Evolutionary conservation across 2,888 invertebrate species (phyloP).

Genomic region (Oegoconia quadripuncta): DNA sequence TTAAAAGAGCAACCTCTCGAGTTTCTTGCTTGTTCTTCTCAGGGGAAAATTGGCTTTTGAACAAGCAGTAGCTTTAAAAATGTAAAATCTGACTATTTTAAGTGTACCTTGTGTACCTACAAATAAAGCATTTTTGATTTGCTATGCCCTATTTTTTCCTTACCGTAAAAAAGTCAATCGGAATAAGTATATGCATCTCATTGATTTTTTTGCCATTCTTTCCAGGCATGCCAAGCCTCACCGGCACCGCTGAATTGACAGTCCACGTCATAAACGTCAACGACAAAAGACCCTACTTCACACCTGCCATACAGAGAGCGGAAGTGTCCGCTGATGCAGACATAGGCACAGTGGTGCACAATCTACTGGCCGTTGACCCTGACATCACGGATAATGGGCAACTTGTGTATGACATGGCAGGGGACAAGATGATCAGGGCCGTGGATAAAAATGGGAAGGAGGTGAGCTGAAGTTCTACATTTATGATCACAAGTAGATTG

Average conservation of each 20-base stretch:
- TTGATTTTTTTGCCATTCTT: too few species aligned
- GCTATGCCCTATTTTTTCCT: too few species aligned
- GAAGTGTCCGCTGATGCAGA: slow-evolving; percentile 90
- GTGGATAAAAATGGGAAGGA: slow-evolving; percentile 91
- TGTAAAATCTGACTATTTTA: too few species aligned
- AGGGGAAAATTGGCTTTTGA: too few species aligned
- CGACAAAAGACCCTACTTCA: slow-evolving; percentile 91
- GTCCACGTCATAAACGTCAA: slow-evolving; percentile 91
- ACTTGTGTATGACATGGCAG: slow-evolving; percentile 81
- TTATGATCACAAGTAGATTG: too few species aligned
- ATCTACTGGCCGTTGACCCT: slow-evolving; percentile 87
- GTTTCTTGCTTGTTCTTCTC: too few species aligned
- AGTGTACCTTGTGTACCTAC: too few species aligned
- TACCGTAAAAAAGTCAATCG: too few species aligned
- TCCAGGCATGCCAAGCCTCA: slow-evolving; percentile 86
- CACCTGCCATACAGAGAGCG: slow-evolving; percentile 87
- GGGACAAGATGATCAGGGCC: slow-evolving; percentile 86
- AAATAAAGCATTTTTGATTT: too few species aligned
- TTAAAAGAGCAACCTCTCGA: too few species aligned
- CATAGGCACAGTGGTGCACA: slow-evolving; percentile 84
- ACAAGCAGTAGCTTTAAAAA: too few species aligned
- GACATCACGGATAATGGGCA: slow-evolving; percentile 85
- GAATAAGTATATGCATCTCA: too few species aligned
- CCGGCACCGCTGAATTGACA: slow-evolving; percentile 88
- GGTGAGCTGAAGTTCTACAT: slow-evolving; percentile 46